These are phyloP conservation scores for Epizoanthus rinbou DNA, from an alignment of 92 coral and sea anemone species.

Conservation along the genomic window DNA sequence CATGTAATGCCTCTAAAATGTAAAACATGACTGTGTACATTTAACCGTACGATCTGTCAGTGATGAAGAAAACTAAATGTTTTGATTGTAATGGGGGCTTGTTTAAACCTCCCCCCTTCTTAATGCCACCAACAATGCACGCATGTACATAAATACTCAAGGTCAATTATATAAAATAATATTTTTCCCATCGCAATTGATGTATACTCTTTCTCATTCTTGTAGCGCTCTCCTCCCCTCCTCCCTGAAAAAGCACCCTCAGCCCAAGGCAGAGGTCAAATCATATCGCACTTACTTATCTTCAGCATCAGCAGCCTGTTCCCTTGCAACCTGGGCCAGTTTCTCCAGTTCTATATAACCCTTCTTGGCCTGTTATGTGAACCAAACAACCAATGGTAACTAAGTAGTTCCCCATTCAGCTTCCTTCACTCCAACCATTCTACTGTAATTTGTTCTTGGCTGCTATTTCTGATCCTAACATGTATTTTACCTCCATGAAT, in stretches of 20 bases:
- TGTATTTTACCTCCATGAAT: not conserved
- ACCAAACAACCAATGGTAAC: not conserved
- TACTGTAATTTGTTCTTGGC: not conserved
- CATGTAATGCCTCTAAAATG: no score
- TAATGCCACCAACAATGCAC: no score
- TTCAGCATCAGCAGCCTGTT: constrained; percentile 95
- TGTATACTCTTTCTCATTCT: not conserved
- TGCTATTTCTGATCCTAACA: not conserved
- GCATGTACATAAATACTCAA: no score
- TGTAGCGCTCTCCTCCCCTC: not conserved
- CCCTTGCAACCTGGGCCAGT: constrained; percentile 88
- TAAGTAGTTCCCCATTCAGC: not conserved
- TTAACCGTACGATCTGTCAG: no score
- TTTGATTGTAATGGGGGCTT: not conserved
- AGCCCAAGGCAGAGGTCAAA: not conserved
- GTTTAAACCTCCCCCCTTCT: no score
- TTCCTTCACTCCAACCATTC: not conserved
- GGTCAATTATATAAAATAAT: no score
- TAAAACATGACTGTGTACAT: no score
- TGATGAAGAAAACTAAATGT: not conserved
- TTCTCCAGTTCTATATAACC: constrained; percentile 88
- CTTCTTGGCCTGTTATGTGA: constrained; percentile 77
- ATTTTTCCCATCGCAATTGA: no score
- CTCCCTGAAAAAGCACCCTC: not conserved
- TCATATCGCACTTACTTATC: constrained; percentile 76